These are phyloP conservation scores for Lathamus discolor DNA, from an alignment of 2,113 vertebrate species.

Conservation along the genomic window DNA sequence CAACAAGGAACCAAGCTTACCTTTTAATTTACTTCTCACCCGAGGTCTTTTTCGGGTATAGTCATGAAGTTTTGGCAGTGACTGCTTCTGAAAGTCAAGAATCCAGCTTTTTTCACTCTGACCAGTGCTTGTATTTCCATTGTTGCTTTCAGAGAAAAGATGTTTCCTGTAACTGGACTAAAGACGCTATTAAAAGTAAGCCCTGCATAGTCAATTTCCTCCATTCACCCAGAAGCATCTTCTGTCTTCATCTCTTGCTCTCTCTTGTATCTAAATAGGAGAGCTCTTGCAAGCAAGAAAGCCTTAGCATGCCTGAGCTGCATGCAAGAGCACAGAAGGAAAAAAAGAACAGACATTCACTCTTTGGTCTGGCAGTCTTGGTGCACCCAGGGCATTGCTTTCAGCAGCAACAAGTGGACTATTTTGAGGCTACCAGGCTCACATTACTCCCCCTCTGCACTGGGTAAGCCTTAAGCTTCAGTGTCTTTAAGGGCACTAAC, in stretches of 20 bases:
- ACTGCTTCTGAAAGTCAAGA: not conserved
- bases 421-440: not conserved
- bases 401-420: not conserved
- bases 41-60: slow-evolving; percentile 61
- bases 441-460: not conserved
- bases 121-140: slow-evolving; percentile 40
- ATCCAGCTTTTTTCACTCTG: slow-evolving; percentile 70
- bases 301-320: not conserved
- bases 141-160: slow-evolving; percentile 70
- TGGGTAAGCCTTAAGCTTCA: not conserved
- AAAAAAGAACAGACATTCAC: not conserved
- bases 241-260: not conserved
- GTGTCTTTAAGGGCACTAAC: not conserved
- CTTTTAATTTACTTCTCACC: slow-evolving; percentile 58
- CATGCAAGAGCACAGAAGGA: not conserved
- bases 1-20: slow-evolving; percentile 32
- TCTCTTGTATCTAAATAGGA: not conserved
- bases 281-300: not conserved
- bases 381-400: not conserved
- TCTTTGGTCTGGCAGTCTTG: not conserved
- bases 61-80: not conserved
- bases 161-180: slow-evolving; percentile 56
- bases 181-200: not conserved
- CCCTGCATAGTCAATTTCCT: not conserved
- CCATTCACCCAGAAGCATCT: not conserved